A percentile compares a stretch with the other conserved stretches of the same genome.
Conservation (phyloP, 2,888 invertebrate species). For the Eupelmus urozonus region DNA sequence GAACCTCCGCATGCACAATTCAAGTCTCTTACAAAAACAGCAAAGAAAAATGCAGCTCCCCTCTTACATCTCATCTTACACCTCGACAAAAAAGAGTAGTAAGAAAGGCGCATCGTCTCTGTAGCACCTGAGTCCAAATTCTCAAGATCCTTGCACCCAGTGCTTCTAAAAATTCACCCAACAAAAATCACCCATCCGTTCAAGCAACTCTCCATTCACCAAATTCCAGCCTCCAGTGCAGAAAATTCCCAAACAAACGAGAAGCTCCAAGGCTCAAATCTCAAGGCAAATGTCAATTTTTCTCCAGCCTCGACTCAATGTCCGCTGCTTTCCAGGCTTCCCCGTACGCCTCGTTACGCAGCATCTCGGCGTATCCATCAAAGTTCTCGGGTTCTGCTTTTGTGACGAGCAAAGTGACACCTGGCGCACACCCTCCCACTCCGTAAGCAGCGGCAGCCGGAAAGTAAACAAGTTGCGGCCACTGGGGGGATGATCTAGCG, state of each 20-base stretch:
- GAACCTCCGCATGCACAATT: background rate
- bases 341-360: conserved; percentile 66
- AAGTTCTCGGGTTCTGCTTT: conserved; percentile 56
- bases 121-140: conserved; percentile 51
- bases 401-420: conserved; percentile 68
- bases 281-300: no score
- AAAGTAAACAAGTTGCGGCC: conserved; percentile 67
- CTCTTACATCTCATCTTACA: conserved; percentile 9
- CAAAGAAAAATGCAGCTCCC: no score
- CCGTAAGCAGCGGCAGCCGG: conserved; percentile 33
- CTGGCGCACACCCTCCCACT: conserved; percentile 68
- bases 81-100: background rate
- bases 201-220: no score
- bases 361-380: conserved; percentile 71
- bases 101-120: conserved; percentile 13
- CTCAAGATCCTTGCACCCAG: no score
- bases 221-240: no score
- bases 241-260: no score
- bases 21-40: no score
- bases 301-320: no score
- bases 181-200: no score
- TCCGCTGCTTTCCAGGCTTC: no score
- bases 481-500: conserved; percentile 29
- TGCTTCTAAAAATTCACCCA: no score
- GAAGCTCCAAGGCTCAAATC: no score